Base-by-base conservation (phyloP, 2,888 invertebrate genomes). In the Melieria omissa region DNA sequence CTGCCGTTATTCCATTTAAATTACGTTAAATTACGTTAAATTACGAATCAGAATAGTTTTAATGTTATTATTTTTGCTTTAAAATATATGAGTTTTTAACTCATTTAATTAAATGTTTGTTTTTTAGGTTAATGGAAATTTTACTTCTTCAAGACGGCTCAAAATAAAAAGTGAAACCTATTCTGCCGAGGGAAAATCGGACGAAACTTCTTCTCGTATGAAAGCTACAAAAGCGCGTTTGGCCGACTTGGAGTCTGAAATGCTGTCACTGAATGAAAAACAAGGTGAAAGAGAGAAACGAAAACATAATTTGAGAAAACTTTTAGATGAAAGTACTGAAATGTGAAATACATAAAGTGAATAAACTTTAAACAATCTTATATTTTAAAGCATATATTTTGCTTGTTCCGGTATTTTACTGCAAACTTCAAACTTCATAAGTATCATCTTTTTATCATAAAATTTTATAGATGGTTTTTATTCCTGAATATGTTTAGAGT, bases 201-300 rank as follows among this genome's bases (percentile, higher is more conserved):
- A 54, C 12, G 66, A 68, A 0, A 93, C 93, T 0, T 89, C 89
- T 29, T 88, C 89, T 61, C 86, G 94, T 64, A 93, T 93, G 0
- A 90, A 90, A 78, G 90, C 89, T 45, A 89, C 91, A 3, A 89
- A 92, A 75, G 92, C 92, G 9, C 90, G 93, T 63, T 87, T 94
- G 16, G 89, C 89, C 52, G 93, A 93, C 80, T 87, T 94, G 58
- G 93, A 94, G 81, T 91, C 91, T 65, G 94, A 94, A 85, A 93
- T 93, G 92, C 89, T 91, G 57, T 92, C 91, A 77, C 86, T 93
- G 73, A 90, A 88, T 16, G 92, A 93, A 80, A 90, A 91, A 80
- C 91, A 90, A 79, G 91, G 91, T 0, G 90, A 90, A 29, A 89
- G 93, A 75, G 93, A 94, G 82, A 90, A 91, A 73, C 90, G 93